Evolutionary conservation across 92 coral and sea anemone species (phyloP).

Genomic region (Actinernus sp.): DNA sequence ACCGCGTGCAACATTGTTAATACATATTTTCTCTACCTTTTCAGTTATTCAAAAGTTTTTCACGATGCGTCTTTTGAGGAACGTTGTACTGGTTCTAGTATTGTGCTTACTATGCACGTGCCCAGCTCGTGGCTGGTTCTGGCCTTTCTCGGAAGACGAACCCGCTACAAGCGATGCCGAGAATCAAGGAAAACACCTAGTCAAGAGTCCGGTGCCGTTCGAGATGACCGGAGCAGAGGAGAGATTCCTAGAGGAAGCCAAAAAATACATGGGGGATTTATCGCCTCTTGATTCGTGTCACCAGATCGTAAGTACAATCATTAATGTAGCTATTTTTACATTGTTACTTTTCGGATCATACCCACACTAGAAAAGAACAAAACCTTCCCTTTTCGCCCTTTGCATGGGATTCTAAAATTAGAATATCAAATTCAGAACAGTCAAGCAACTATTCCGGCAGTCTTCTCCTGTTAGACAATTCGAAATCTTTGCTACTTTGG

Average conservation of each 20-base stretch:
- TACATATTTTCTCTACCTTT: too few species aligned
- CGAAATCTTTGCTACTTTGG: too few species aligned
- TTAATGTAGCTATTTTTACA: background rate
- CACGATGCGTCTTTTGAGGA: background rate
- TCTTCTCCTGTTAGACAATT: too few species aligned
- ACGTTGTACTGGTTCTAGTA: background rate
- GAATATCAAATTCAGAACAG: too few species aligned
- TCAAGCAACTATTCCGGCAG: too few species aligned
- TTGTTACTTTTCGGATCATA: background rate
- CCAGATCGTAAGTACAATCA: constrained; percentile 77
- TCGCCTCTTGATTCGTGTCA: constrained; percentile 93
- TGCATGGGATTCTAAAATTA: too few species aligned
- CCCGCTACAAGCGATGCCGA: constrained; percentile 12
- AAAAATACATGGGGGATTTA: constrained; percentile 91
- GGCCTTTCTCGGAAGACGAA: constrained; percentile 89
- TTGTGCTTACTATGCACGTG: background rate
- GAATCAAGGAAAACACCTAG: constrained; percentile 70
- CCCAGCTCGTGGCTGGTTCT: constrained; percentile 52
- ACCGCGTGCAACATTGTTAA: too few species aligned
- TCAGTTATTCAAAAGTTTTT: too few species aligned
- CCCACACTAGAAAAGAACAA: background rate
- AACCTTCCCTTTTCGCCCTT: too few species aligned
- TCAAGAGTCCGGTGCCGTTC: constrained; percentile 92
- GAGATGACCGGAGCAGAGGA: constrained; percentile 98
- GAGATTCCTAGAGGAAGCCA: constrained; percentile 87